Evolutionary conservation across 2,797 vertebrate genomes (phyloP), one percentile per base, ranked within the genome.

Genomic region (Trachops cirrhosus): DNA sequence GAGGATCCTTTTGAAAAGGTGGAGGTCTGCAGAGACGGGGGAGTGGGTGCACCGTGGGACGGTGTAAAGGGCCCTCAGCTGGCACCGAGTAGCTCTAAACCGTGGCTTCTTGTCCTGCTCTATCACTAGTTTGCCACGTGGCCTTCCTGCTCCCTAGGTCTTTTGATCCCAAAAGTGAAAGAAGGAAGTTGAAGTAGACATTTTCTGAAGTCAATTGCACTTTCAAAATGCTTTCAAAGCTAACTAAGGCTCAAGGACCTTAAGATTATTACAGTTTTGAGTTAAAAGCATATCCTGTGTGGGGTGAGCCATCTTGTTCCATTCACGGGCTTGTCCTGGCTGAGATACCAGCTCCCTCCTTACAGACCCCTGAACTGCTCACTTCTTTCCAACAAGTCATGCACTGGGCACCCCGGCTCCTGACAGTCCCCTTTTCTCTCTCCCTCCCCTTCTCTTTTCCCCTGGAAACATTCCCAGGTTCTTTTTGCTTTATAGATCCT

Each of bases 141-240:
- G 86, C 11, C 50, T 54, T 39, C 37, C 21, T 6, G 21, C 12
- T 75, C 50, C 70, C 77, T 46, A 70, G 34, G 57, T 57, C 64
- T 87, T 83, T 71, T 50, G 62, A 6, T 39, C 75, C 70, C 54
- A 64, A 24, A 73, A 73, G 41, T 54, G 12, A 68, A 41, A 48
- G 29, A 84, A 85, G 12, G 37, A 34, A 82, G 52, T 48, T 44
- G 24, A 52, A 73, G 41, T 73, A 39, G 11, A 18, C 88, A 19
- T 32, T 91, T 52, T 94, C 54, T 94, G 39, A 79, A 87, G n/a
- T 48, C 54, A 75, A 8, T 64, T 93, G 15, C 5, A 68, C 46
- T 74, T 96, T 68, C 44, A 83, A 85, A 86, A 89, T 54, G 41
- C 22, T 64, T 86, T 95, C 48, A 74, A 89, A 95, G n/a, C 15